Evolutionary conservation across 2,797 vertebrate species (phyloP), one percentile per base, ranked within the genome.

Genomic region (Champsocephalus esox): DNA sequence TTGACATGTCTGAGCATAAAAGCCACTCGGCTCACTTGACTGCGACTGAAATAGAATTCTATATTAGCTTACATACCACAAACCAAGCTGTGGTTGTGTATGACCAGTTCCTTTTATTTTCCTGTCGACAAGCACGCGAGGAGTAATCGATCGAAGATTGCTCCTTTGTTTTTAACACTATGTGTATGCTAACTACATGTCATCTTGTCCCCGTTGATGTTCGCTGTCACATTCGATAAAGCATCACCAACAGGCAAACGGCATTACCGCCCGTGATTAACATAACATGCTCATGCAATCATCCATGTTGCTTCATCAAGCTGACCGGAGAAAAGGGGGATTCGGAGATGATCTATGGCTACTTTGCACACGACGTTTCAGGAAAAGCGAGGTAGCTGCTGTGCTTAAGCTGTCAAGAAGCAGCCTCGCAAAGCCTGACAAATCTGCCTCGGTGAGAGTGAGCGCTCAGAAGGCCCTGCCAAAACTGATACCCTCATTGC

Each of bases 371-470:
- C 51, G 46, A 34, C 19, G 50, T 76, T 86, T 71, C 61, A 64
- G 76, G 34, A 57, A 80, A 65, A 66, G 70, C 13, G 68, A 89
- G 85, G 88, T 77, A 73, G 81, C 72, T 80, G 70, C 65, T 87
- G 82, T 80, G 85, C 83, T 86, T 84, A 86, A 89, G 88, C 89
- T 89, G 91, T 92, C 87, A 90, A 75, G 73, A 74, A 91, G 80
- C 86, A 80, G 84, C 73, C 79, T 77, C 72, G 69, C 85, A 88
- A 85, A 89, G 88, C 88, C 86, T 92, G 92, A 91, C 89, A 88
- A 89, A 90, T 90, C 88, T 90, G 86, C 85, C 81, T 89, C 79
- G 7, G 62, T 75, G 73, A 88, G 82, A 86, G 80, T 60, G 75
- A 86, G 81, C 56, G 73, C 82, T 90, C 82, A 75, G 70, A 85